phyloP scores from a whole-genome alignment of 1,140 invertebrate genomes.

The Akabosia matsudoensis region DNA sequence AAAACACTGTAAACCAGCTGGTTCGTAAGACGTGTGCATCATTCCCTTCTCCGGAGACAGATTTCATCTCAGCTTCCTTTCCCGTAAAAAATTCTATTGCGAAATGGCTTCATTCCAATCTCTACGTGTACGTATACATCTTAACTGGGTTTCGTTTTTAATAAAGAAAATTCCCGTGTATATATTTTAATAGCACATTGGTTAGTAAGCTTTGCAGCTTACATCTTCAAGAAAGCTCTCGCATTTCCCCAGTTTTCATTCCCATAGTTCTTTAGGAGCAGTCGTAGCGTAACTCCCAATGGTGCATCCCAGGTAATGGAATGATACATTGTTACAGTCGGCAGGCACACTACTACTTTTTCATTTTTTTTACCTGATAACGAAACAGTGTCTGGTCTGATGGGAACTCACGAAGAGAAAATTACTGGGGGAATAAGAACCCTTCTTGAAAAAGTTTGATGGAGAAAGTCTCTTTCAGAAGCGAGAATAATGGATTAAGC shows the following conservation, averaged over 20 bases:
- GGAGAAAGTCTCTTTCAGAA: neutral
- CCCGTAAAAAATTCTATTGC: neutral
- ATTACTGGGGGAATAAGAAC: conserved; percentile 9
- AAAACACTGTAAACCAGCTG: neutral
- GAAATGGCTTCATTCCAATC: neutral
- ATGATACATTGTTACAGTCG: too few relatives aligned
- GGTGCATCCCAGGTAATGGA: too few relatives aligned
- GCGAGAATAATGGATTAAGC: neutral
- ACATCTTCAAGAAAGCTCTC: too few relatives aligned
- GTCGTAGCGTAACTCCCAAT: too few relatives aligned
- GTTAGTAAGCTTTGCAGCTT: too few relatives aligned
- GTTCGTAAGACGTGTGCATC: neutral
- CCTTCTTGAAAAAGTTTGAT: neutral
- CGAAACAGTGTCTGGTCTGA: neutral
- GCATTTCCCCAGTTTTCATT: too few relatives aligned
- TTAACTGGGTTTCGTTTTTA: too few relatives aligned
- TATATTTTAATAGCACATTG: too few relatives aligned
- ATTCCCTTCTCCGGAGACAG: neutral
- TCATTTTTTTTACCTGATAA: neutral
- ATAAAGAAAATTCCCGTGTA: too few relatives aligned
- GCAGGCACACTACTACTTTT: neutral
- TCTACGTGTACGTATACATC: neutral
- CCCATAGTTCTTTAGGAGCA: too few relatives aligned
- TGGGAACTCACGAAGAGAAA: conserved; percentile 2
- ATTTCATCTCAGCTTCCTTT: neutral